Evolutionary conservation across 1,140 invertebrate species (phyloP), one percentile per base, ranked within the genome.

Genomic region (Drosophila sturtevanti): DNA sequence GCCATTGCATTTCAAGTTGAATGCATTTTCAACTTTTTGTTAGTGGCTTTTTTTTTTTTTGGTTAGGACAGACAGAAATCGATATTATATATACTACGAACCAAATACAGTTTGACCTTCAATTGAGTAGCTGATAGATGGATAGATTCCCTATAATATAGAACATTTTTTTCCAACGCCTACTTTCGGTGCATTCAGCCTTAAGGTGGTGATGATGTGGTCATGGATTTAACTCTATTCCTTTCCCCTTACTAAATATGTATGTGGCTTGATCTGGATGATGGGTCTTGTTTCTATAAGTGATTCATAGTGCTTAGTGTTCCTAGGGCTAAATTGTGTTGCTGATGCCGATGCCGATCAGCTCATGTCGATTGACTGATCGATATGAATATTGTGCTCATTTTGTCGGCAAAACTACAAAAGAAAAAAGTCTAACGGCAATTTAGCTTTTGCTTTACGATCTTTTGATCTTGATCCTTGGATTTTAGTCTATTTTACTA

Each of bases 341-440:
- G 63, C 58, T 48, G 58, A 59, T 64, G 69, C 60, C 62, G 81
- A 85, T n/a, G n/a, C n/a, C n/a, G n/a, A n/a, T n/a, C n/a, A n/a
- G n/a, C n/a, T 87, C 82, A 78, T 63, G 82, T 87, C 75, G 81
- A 87, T 86, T 71, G 73, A 41, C 58, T 56, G 67, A 69, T 73
- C 41, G 82, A 85, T 85, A 81, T 75, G 79, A 81, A 74, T 71
- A 77, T 75, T 70, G 81, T 59, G 64, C 77, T 80, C 51, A 78
- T 89, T 10, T 86, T 68, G 85, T 69, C 82, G 82, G 85, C 85
- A 76, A 48, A 41, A 87, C 76, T 85, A 87, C 82, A 87, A 87
- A 86, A 85, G 27, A 31, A 21, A 14, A 70, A 21, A 70, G 65
- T 77, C 85, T 89, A 89, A 87, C 85, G 82, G 82, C 85, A 76